Evolutionary conservation across 2,888 invertebrate genomes (phyloP), one percentile per base, ranked within the genome.

Genomic region (Tubulanus polymorphus): DNA sequence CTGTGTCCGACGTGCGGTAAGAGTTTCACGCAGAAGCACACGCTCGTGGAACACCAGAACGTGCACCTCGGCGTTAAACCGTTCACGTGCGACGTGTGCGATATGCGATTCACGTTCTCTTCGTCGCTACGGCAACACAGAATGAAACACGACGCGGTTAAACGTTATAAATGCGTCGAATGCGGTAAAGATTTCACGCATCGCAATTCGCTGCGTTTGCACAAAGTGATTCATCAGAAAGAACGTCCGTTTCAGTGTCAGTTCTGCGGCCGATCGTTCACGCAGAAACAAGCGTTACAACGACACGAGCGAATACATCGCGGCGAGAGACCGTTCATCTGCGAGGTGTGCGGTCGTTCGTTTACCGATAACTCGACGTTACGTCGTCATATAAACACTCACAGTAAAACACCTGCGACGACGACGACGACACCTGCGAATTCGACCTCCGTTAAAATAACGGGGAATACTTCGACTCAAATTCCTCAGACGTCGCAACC

Each of bases 261-360:
- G 5, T 68, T 71, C 25, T 80, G 80, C 64, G 78, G 79, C 18
- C 78, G 77, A 57, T 76, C 77, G 46, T 80, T 80, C 62, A 78
- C 79, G 23, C 80, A 80, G 49, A 73, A 77, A 20, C 80, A 80
- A 57, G 71, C 80, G 10, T 61, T 80, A 53, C 70, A 76, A 53
- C 73, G 80, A 41, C 80, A 80, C 64, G 76, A 76, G 55, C 71
- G 80, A 68, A 79, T 79, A 69, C 80, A 80, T 63, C 71, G 70
- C 8, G 80, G 80, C 15, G 71, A 78, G 47, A 67, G 78, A 53
- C 73, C 73, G 6, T 79, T 78, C 55, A 70, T 74, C 15, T 80
- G 80, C 61, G 64, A 68, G 2, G 61, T 73, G 23, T 80, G 80
- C 66, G 65, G 67, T 50, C 73, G 75, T 55, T 71, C 70, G 12